Evolutionary conservation across 2,888 invertebrate genomes (phyloP).

Genomic region (Byasa hedistus): DNA sequence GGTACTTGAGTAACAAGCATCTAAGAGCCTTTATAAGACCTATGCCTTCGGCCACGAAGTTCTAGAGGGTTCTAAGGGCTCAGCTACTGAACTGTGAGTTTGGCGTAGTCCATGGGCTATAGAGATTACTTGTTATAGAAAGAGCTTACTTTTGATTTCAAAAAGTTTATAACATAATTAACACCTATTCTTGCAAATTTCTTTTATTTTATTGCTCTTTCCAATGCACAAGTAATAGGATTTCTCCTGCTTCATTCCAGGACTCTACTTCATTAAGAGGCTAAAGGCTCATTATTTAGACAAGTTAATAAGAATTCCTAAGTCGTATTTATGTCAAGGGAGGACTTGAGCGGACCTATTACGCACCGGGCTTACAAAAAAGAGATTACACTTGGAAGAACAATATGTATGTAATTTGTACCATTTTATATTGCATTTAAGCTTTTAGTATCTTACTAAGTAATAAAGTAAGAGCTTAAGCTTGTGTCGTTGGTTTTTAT

Average conservation of each 20-base stretch:
- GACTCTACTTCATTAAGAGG: conserved; percentile 43
- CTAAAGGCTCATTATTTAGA: conserved; percentile 62
- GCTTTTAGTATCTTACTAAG: too few relatives aligned
- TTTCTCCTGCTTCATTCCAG: conserved; percentile 21
- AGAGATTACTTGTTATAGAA: too few relatives aligned
- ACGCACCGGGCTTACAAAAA: conserved; percentile 60
- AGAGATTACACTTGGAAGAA: conserved; percentile 49
- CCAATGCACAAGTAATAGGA: conserved; percentile 15
- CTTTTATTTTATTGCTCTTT: neutral
- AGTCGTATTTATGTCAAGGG: conserved; percentile 69
- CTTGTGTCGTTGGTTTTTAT: too few relatives aligned
- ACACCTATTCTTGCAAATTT: neutral
- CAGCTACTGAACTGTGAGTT: too few relatives aligned
- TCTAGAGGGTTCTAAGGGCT: too few relatives aligned
- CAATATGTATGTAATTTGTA: conserved; percentile 34
- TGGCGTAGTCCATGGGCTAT: too few relatives aligned
- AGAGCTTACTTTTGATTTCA: too few relatives aligned
- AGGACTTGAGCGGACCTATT: conserved; percentile 53
- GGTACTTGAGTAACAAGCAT: neutral
- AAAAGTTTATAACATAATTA: too few relatives aligned
- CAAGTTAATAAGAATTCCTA: conserved; percentile 69
- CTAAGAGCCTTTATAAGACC: neutral
- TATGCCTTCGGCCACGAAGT: too few relatives aligned
- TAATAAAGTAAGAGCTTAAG: too few relatives aligned
- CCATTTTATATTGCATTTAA: conserved; percentile 9